Evolutionary conservation across 2,888 invertebrate genomes (phyloP), one percentile per base, ranked within the genome.

Genomic region (Pachycephus smyrnensis): DNA sequence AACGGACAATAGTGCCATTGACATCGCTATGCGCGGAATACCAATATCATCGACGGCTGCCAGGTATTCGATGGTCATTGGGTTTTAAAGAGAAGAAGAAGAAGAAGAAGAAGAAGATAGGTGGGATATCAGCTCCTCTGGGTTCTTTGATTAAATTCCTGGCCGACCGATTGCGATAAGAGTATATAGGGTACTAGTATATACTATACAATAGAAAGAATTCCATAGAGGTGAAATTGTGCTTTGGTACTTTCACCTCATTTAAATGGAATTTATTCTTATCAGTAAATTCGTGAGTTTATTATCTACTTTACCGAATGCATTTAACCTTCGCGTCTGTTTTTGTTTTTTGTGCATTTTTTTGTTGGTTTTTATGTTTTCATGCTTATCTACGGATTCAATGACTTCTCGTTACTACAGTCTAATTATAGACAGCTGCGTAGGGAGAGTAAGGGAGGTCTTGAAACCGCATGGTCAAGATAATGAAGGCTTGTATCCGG

Each of bases 61-160:
- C 71, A 74, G 71, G 32, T 77, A 79, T 81, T 76, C 78, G 80
- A 79, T 76, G 81, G 30, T 76, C 81, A 82, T 80, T 79, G 80
- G 68, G 69, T 79, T 78, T 80, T 78, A 80, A 78, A 77, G 55
- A 78, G 71, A 40, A 23, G 37, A 23, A 73, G 40, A 35, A 33
- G 31, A 68, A 11, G 36, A 35, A 77, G n/a, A 3, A 3, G 68
- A 32, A 23, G 74, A 73, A 30, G 15, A 68, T 69, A 32, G 74
- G 31, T 69, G 69, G 32, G 75, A 68, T 30, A 23, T 40, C 68
- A 9, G 23, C 23, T 55, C 55, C 55, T 9, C 55, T 55, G 55
- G 23, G 55, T 23, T 55, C 55, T 23, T 55, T 55, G 55, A 55
- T 55, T 55, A 55, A 55, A 55, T 55, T 55, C 55, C 23, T 55